These are phyloP conservation scores for Drosophila kuntzei DNA, from an alignment of 2,888 invertebrate genomes.

Conservation along the genomic window DNA sequence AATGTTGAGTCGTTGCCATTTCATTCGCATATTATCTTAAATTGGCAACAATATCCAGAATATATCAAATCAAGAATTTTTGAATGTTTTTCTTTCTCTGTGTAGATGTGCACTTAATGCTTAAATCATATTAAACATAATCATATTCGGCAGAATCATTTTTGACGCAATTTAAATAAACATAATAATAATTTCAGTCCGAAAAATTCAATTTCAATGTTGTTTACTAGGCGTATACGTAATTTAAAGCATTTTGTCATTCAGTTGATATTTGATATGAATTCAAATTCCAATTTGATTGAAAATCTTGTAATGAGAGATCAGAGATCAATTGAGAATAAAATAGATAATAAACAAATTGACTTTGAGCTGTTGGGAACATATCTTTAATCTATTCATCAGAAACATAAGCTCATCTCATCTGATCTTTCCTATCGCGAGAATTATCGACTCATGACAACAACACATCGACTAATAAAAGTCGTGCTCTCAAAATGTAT, in stretches of 20 bases:
- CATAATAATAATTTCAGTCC: neutral
- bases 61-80: no score
- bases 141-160: neutral
- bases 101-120: neutral
- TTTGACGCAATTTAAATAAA: no score
- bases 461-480: slow-evolving; percentile 17
- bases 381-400: slow-evolving; percentile 10
- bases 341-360: neutral
- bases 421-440: slow-evolving; percentile 40
- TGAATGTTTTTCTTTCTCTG: no score
- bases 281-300: neutral
- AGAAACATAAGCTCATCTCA: slow-evolving; percentile 21
- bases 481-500: slow-evolving; percentile 29
- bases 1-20: no score
- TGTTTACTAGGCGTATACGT: slow-evolving; percentile 3
- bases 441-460: slow-evolving; percentile 25
- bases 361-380: slow-evolving; percentile 7
- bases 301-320: neutral
- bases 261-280: neutral
- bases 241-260: neutral
- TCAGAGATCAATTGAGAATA: neutral
- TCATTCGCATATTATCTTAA: no score
- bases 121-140: neutral
- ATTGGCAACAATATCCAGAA: no score
- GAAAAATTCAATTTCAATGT: neutral